phyloP scores from a whole-genome alignment of 2,888 invertebrate genomes.

The Cosmorhoe ocellata region DNA sequence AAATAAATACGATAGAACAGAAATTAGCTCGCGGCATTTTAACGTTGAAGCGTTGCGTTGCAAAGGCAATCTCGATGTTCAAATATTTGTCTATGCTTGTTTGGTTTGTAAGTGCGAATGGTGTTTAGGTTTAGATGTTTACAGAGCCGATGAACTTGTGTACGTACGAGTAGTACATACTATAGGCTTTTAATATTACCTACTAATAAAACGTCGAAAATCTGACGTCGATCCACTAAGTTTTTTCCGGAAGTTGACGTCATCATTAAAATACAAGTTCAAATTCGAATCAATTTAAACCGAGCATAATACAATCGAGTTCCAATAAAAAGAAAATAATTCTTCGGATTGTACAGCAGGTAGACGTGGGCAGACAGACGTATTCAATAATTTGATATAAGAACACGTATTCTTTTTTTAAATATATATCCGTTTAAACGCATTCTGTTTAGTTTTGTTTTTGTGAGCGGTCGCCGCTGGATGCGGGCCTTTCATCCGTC shows the following conservation, averaged over 20 bases:
- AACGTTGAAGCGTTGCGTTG: constrained; percentile 54
- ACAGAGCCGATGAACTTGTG: constrained; percentile 73
- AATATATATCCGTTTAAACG: constrained; percentile 77
- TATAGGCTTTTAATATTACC: constrained; percentile 62
- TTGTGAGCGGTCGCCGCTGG: constrained; percentile 67
- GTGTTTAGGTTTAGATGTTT: constrained; percentile 80
- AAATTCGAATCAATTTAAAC: constrained; percentile 43
- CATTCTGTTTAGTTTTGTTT: constrained; percentile 81
- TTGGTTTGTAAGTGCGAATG: constrained; percentile 81
- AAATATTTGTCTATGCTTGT: constrained; percentile 78
- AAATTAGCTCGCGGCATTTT: constrained; percentile 51
- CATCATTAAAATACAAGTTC: constrained; percentile 25
- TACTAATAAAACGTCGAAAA: constrained; percentile 56
- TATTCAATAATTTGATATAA: constrained; percentile 81
- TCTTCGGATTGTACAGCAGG: constrained; percentile 60
- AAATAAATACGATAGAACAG: constrained; percentile 45
- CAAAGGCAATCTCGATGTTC: constrained; percentile 68
- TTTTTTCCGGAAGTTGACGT: constrained; percentile 37
- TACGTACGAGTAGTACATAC: too few species aligned
- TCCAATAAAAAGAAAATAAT: constrained; percentile 64
- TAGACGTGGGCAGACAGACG: constrained; percentile 78
- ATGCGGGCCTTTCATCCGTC: constrained; percentile 79
- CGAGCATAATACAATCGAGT: constrained; percentile 61
- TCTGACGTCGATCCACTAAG: constrained; percentile 59
- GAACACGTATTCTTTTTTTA: constrained; percentile 78